Evolutionary conservation across 2,113 vertebrate species (phyloP).

Genomic region (Paedocypris sp.): DNA sequence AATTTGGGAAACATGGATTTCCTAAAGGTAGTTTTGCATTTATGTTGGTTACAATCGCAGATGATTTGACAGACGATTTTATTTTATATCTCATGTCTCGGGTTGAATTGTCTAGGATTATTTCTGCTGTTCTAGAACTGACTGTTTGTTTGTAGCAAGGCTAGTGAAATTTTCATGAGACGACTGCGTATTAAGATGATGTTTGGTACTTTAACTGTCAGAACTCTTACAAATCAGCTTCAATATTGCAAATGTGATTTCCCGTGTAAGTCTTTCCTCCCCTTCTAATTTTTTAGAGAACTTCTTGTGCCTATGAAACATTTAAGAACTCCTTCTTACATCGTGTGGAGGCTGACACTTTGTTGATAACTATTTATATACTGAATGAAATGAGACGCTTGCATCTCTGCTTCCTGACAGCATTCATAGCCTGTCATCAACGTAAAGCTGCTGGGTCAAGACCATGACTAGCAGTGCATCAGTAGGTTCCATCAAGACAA

Average conservation of each 20-base stretch:
- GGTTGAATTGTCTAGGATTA: no score
- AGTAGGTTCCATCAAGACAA: slow-evolving; percentile 8
- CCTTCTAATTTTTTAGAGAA: not conserved
- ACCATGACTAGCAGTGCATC: slow-evolving; percentile 1
- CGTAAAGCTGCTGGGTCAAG: not conserved
- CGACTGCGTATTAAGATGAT: no score
- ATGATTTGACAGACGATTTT: no score
- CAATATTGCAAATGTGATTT: not conserved
- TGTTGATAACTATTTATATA: not conserved
- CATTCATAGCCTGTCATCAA: slow-evolving; percentile 2
- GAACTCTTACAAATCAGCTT: no score
- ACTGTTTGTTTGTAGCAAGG: no score
- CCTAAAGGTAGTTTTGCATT: no score
- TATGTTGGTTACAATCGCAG: no score
- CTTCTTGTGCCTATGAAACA: not conserved
- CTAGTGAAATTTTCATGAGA: no score
- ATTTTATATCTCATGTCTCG: no score
- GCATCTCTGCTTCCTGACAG: not conserved
- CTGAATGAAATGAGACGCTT: not conserved
- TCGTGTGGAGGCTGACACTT: not conserved
- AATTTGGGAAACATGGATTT: no score
- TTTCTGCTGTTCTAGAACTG: no score
- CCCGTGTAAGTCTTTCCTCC: not conserved
- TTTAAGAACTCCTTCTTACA: not conserved
- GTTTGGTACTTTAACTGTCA: no score